Evolutionary conservation across 2,797 vertebrate species (phyloP).

Genomic region (Sebastes iracundus): DNA sequence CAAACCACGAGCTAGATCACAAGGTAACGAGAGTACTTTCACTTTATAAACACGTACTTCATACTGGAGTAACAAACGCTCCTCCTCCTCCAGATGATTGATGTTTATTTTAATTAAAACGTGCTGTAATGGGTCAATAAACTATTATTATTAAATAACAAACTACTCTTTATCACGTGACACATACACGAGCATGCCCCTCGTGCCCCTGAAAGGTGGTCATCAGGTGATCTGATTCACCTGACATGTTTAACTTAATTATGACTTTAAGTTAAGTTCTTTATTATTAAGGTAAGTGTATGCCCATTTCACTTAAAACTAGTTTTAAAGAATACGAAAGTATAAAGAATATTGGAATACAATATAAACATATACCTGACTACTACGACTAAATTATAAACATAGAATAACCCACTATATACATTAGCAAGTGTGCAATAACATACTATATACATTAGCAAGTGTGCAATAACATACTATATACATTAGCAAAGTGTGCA

Average conservation of each 20-base stretch:
- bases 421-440: too few relatives aligned
- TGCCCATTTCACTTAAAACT: neutral
- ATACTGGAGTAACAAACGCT: neutral
- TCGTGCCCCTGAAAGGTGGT: neutral
- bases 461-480: too few relatives aligned
- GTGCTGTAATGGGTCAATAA: neutral
- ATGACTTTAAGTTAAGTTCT: neutral
- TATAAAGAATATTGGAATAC: too few relatives aligned
- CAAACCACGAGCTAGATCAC: slow-evolving; percentile 57
- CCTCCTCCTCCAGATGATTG: too few relatives aligned
- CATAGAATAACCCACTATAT: too few relatives aligned
- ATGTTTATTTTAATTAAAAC: neutral
- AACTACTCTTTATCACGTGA: neutral
- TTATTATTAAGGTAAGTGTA: neutral
- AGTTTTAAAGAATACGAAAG: too few relatives aligned
- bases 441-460: too few relatives aligned
- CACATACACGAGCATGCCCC: neutral
- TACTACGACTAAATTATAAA: too few relatives aligned
- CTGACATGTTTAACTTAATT: neutral
- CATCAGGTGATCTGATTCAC: neutral
- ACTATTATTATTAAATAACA: neutral
- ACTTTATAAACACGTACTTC: neutral
- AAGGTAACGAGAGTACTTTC: slow-evolving; percentile 42
- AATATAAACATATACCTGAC: too few relatives aligned
- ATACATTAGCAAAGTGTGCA: too few relatives aligned